These are phyloP conservation scores for Vidua chalybeata DNA, from an alignment of 2,113 vertebrate species.

Conservation along the genomic window DNA sequence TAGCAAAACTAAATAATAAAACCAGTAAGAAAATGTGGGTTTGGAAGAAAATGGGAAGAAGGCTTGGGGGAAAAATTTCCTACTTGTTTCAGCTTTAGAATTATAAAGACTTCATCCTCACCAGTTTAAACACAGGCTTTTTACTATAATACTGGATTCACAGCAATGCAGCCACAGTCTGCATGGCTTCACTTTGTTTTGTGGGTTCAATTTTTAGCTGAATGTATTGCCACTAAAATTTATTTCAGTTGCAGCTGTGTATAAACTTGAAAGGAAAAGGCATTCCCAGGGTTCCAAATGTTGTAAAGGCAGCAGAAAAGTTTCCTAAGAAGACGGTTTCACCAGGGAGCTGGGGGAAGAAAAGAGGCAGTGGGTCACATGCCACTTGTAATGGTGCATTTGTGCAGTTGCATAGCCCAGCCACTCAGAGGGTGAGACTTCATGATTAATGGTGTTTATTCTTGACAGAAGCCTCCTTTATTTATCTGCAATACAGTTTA, in stretches of 20 bases:
- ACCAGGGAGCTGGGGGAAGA: neutral
- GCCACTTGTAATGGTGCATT: conserved; percentile 66
- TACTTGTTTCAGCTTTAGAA: neutral
- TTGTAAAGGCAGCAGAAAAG: conserved; percentile 36
- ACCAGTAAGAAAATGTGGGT: neutral
- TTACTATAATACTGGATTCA: neutral
- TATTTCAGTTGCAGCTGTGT: neutral
- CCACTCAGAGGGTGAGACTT: conserved; percentile 86
- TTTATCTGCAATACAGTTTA: conserved; percentile 99
- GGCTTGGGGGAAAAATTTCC: neutral
- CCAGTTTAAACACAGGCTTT: neutral
- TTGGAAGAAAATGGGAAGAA: neutral
- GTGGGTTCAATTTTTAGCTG: neutral
- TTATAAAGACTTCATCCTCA: neutral
- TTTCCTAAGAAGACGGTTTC: conserved; percentile 13
- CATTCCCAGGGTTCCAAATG: neutral
- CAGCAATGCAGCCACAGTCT: neutral
- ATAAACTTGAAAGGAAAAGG: neutral
- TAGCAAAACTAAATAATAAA: neutral
- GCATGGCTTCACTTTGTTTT: neutral
- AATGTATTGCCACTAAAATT: neutral
- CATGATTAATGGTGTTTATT: conserved; percentile 99
- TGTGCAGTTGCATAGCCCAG: conserved; percentile 80
- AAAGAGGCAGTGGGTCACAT: conserved; percentile 70
- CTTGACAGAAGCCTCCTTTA: conserved; percentile 99